Evolutionary conservation across 2,888 invertebrate genomes (phyloP).

Genomic region (Entomobrya proxima): DNA sequence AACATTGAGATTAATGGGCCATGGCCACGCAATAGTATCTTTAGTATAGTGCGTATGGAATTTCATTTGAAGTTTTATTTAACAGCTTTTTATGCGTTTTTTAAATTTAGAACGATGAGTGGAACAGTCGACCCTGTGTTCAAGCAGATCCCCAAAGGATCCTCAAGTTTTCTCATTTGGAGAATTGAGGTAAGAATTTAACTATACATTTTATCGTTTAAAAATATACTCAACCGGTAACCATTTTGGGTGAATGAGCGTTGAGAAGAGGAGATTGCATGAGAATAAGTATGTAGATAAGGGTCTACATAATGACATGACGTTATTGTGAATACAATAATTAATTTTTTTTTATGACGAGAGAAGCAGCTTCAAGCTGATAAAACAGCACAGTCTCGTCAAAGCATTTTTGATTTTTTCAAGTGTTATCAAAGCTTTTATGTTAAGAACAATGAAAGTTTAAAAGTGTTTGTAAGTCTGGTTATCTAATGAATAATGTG

Average conservation of each 20-base stretch:
- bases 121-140: conserved; percentile 82
- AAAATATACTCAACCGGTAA: background rate
- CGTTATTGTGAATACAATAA: no score
- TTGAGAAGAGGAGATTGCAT: no score
- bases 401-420: no score
- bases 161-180: conserved; percentile 91
- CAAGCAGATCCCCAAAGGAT: conserved; percentile 85
- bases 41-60: background rate
- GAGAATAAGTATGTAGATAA: no score
- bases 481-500: background rate
- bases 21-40: no score
- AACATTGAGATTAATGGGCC: no score
- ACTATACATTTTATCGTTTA: conserved; percentile 22
- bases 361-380: no score
- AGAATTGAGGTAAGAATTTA: conserved; percentile 85
- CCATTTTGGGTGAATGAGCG: no score
- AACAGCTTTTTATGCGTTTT: background rate
- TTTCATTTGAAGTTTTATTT: background rate
- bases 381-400: no score
- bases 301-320: no score
- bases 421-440: no score
- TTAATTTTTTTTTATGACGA: no score
- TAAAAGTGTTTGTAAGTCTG: background rate
- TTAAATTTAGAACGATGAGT: conserved; percentile 73
- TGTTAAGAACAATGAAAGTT: background rate